A percentile compares a stretch with the other conserved stretches of the same genome.
Conservation (phyloP, 2,888 invertebrate genomes). For the Antitype chi region DNA sequence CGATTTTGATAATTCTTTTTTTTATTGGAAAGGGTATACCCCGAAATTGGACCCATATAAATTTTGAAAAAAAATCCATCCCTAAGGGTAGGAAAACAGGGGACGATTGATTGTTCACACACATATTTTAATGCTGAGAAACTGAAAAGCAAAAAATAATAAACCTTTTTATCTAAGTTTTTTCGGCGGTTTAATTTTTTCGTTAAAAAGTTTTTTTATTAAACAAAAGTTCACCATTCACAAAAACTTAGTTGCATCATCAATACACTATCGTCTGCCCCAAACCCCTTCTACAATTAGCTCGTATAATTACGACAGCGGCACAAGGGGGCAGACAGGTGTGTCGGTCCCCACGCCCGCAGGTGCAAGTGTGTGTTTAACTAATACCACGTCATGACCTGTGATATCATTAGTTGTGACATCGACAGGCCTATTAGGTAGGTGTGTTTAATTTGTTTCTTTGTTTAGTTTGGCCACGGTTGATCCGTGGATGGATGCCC, state of each 20-base stretch:
- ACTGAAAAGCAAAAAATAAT: too few relatives aligned
- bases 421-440: conserved; percentile 5
- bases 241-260: background rate
- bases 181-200: too few relatives aligned
- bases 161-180: too few relatives aligned
- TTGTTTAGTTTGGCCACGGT: background rate
- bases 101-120: too few relatives aligned
- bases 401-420: conserved; percentile 19
- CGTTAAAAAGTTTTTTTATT: too few relatives aligned
- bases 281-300: conserved; percentile 48
- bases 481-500: too few relatives aligned
- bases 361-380: conserved; percentile 66
- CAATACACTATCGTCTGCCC: background rate
- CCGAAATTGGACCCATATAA: too few relatives aligned
- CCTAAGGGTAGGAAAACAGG: too few relatives aligned
- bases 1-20: too few relatives aligned
- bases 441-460: background rate
- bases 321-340: conserved; percentile 58
- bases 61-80: too few relatives aligned
- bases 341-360: conserved; percentile 70
- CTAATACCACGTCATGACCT: conserved; percentile 43
- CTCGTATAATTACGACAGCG: conserved; percentile 31
- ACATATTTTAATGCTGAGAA: too few relatives aligned
- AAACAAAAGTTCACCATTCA: background rate
- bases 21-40: too few relatives aligned